These are phyloP conservation scores for Carassius gibelio DNA, from an alignment of 2,113 vertebrate species.

Conservation along the genomic window DNA sequence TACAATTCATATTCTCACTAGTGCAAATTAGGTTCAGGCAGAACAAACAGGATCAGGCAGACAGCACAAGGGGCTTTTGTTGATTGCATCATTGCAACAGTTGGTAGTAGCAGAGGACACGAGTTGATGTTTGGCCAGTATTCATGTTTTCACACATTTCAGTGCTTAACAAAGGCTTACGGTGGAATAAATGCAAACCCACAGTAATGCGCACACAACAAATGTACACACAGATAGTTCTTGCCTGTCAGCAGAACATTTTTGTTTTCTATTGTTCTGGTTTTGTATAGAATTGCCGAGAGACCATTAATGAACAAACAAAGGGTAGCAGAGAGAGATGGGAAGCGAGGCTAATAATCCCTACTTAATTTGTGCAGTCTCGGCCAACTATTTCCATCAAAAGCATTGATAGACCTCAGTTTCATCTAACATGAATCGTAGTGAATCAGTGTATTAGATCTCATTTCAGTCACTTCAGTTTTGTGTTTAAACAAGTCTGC, in stretches of 20 bases:
- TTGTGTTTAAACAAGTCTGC: neutral
- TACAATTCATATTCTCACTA: neutral
- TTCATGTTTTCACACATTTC: slow-evolving; percentile 17
- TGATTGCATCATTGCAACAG: neutral
- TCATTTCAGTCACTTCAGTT: neutral
- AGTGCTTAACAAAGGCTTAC: slow-evolving; percentile 61
- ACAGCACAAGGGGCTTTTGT: neutral
- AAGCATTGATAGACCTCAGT: neutral
- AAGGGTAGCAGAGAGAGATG: slow-evolving; percentile 9
- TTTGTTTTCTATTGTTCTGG: slow-evolving; percentile 52
- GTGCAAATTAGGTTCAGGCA: neutral
- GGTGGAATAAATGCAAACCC: slow-evolving; percentile 43
- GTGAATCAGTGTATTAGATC: neutral
- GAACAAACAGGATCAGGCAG: neutral
- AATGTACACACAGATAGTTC: slow-evolving; percentile 11
- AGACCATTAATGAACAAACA: neutral
- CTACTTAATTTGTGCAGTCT: neutral
- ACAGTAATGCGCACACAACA: slow-evolving; percentile 45
- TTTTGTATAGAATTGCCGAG: slow-evolving; percentile 59
- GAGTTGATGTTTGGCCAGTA: slow-evolving; percentile 11
- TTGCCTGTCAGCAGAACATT: slow-evolving; percentile 59
- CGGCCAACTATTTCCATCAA: neutral
- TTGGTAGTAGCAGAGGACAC: neutral
- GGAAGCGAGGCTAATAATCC: neutral
- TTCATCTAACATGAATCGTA: neutral